Base-by-base conservation (phyloP, 2,888 invertebrate genomes). In the Aporophyla nigra region DNA sequence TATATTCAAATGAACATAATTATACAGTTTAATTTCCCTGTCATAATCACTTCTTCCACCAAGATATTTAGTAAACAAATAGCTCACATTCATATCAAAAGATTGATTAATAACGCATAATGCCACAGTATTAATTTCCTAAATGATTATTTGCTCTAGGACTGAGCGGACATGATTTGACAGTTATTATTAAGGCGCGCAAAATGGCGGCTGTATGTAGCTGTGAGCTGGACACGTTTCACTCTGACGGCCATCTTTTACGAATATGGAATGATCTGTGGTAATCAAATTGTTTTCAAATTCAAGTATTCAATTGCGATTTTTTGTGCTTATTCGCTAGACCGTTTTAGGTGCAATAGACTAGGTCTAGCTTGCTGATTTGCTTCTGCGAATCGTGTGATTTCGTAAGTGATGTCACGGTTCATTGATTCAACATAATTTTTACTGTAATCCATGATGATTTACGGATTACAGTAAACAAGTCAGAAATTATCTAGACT, bases 211-310 rank as follows among this genome's bases (percentile, higher is more conserved):
- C 71, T 12, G 62, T 87, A n/a, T 46, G 33, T 84, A 73, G 71
- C 63, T n/a, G n/a, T n/a, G n/a, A 51, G 71, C 53, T 63, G 56
- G 72, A 78, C 70, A 58, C 56, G 62, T 58, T 68, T 72, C 73
- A 54, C n/a, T 68, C 46, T n/a, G n/a, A 72, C 33, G 58, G 70
- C 46, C 72, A 12, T 76, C 74, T 74, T 63, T 78, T 56, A 76
- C 70, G 69, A 69, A 62, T 79, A 77, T 87, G 68, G 71, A 77
- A 75, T 68, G 83, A 77, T 66, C 66, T 68, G 68, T 78, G 70
- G 61, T 73, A 78, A 87, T 80, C 76, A 85, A 73, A 83, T 80
- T 78, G 83, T 80, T 76, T 87, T 86, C 80, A 74, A 56, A 70
- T 78, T 68, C 77, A 77, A 71, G 68, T 80, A 43, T 63, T 67